Evolutionary conservation across 2,113 vertebrate genomes (phyloP), one percentile per base, ranked within the genome.

Genomic region (Otus sunia): DNA sequence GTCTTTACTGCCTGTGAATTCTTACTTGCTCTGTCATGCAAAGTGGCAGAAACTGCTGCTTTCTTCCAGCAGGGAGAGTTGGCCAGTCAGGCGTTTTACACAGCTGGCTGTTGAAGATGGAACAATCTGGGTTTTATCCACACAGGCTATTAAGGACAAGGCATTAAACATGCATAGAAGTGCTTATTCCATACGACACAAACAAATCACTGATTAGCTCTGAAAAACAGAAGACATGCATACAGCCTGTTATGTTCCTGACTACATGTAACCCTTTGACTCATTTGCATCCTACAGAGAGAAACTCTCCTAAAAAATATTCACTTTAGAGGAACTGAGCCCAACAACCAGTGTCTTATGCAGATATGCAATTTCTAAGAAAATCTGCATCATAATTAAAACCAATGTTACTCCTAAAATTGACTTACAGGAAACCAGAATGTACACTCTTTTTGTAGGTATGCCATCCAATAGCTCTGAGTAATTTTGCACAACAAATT

Each of bases 171-270:
- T 10, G 11, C 6, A 36, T 15, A 26, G 14, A 95, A 50, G 22
- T 58, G 27, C 4, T 74, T 88, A 26, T 71, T 64, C 68, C 34
- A n/a, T 10, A 30, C 9, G 13, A 32, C 16, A 10, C 6, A 39
- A 88, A 63, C 15, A 77, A 71, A 45, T 21, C 16, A n/a, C 29
- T 13, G 6, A 43, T 59, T 34, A 58, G 5, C 15, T 78, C 67
- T 15, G 41, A 27, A 69, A 79, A 77, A 41, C 6, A 21, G 0
- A 2, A 64, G 43, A n/a, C 1, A 3, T 10, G 6, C 6, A 5
- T 13, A 6, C 5, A 29, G 32, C 5, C 16, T 10, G 11, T 43
- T 32, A 11, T 4, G 4, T 11, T 60, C 47, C 37, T 37, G 37
- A 22, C 37, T 76, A 63, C 4, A 3, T 41, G 32, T 39, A 71